Base-by-base conservation (phyloP, 2,113 vertebrate species). In the Onychorhynchus coronatus region DNA sequence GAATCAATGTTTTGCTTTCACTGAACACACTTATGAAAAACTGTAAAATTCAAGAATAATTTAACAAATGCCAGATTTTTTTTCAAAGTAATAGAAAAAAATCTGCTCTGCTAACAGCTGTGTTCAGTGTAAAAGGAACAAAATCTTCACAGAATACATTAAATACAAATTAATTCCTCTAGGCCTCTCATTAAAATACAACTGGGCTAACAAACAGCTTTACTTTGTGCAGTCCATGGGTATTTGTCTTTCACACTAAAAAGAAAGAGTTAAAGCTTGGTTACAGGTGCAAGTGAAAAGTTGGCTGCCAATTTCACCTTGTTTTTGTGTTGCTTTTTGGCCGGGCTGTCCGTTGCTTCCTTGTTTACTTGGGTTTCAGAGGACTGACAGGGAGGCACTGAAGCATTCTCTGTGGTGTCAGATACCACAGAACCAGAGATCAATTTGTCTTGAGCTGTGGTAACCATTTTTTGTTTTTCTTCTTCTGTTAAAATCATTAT, bases 281-380 rank as follows among this genome's bases (percentile, higher is more conserved):
- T 98, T 96, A 98, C 93, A 85, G 98, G 98, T 14, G 98, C 98
- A 95, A 99, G 98, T n/a, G 99, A 99, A 74, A 99, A 99, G 94
- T 99, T 99, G 85, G 99, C 99, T 73, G 99, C 99, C 86, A 99
- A 97, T 96, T 98, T 99, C 63, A 99, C 98, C 98, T 98, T 98
- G 96, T 96, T 99, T 96, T 99, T 99, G 56, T 98, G 93, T 46
- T 98, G 98, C 97, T 98, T 99, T 97, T 98, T 99, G 97, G 98
- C 98, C 66, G 99, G 99, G 93, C 99, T 99, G 95, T 99, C 99
- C 8, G 44, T 74, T 23, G 91, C 94, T 93, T 98, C 98, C 90
- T 97, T 98, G 94, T 66, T 96, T 42, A 61, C 72, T 24, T 80
- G 93, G 42, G 85, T 75, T 82, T 98, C 97, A 27, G 78, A 88